Conservation (phyloP, 2,888 invertebrate species). For the Poecilobothrus nobilitatus region DNA sequence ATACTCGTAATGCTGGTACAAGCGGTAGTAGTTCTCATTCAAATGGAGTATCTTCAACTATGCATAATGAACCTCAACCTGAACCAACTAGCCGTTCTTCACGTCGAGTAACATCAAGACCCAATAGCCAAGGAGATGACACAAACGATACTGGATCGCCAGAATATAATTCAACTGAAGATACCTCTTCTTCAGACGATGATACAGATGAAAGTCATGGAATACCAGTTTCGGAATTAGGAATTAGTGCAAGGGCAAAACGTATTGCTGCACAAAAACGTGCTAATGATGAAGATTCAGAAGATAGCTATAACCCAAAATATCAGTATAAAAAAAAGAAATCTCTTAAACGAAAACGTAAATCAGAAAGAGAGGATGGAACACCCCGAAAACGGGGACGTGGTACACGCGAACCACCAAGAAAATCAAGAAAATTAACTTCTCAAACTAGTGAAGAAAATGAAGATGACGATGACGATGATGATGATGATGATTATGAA, state of each 20-base stretch:
- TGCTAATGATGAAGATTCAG: slow-evolving; percentile 45
- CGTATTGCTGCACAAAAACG: slow-evolving; percentile 24
- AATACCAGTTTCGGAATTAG: slow-evolving; percentile 22
- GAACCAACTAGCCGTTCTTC: slow-evolving; percentile 28
- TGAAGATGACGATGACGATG: slow-evolving; percentile 27
- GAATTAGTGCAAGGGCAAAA: slow-evolving; percentile 23
- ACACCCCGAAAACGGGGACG: slow-evolving; percentile 27
- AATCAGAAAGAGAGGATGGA: slow-evolving; percentile 12
- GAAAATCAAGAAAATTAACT: slow-evolving; percentile 14
- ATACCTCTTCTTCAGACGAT: slow-evolving; percentile 12
- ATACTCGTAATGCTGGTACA: slow-evolving; percentile 1
- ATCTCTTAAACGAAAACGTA: slow-evolving; percentile 29
- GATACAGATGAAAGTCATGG: slow-evolving; percentile 23
- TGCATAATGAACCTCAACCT: slow-evolving; percentile 27
- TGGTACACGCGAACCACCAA: slow-evolving; percentile 20
- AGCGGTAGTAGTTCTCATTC: slow-evolving; percentile 29
- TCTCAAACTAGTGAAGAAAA: slow-evolving; percentile 30
- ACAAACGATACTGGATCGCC: slow-evolving; percentile 16
- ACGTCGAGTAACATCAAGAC: slow-evolving; percentile 27
- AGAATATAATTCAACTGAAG: slow-evolving; percentile 5
- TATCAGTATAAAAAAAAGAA: slow-evolving; percentile 24
- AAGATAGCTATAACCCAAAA: slow-evolving; percentile 50
- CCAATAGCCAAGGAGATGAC: slow-evolving; percentile 32
- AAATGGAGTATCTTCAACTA: slow-evolving; percentile 40
- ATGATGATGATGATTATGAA: slow-evolving; percentile 12